Base-by-base conservation (phyloP, 53 echinoderm and acorn worm species). In the Arbacia lixula region DNA sequence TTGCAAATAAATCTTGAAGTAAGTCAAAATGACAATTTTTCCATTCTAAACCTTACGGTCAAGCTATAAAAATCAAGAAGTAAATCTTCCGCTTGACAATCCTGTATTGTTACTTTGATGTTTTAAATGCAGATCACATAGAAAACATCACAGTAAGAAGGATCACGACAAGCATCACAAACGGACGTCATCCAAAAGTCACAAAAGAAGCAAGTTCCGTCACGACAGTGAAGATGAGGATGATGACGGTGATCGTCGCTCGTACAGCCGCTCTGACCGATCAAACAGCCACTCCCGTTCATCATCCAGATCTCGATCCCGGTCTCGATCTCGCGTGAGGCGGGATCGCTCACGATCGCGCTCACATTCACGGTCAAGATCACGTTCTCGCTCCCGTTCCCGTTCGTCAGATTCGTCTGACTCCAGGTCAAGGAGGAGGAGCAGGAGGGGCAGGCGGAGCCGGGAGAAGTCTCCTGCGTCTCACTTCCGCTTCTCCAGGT, bases 121-220 rank as follows among this genome's bases (percentile, higher is more conserved):
- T 17, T 17, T 36, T 20, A 66, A 38, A 67, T 85, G 21, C 66
- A 90, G 90, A 38, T 86, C 90, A 34, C 72, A 80, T 35, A 91
- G 83, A 32, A 91, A 87, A 28, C 84, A 68, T 9, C 79, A 84
- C 27, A 91, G 66, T 38, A 66, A 60, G 84, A 84, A 32, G 69
- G 68, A 72, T 68, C 69, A 6, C 54, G 85, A 54, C 26, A 32
- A 38, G 56, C 77, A 83, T 46, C 26, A 34, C 61, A 84, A 56
- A 20, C 67, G 55, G 42, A 29, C 71, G 27, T 53, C 75, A 36
- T 75, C 75, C 75, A 33, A 54, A 35, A 51, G 69, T 17, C 53
- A 60, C 27, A 67, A 55, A 40, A 51, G 46, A 65, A 60, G 71
- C 54, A 65, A 76, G 51, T 62, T 9, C 50, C 51, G 51, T 67